Evolutionary conservation across 2,797 vertebrate species (phyloP).

Genomic region (Tokudaia muenninki): DNA sequence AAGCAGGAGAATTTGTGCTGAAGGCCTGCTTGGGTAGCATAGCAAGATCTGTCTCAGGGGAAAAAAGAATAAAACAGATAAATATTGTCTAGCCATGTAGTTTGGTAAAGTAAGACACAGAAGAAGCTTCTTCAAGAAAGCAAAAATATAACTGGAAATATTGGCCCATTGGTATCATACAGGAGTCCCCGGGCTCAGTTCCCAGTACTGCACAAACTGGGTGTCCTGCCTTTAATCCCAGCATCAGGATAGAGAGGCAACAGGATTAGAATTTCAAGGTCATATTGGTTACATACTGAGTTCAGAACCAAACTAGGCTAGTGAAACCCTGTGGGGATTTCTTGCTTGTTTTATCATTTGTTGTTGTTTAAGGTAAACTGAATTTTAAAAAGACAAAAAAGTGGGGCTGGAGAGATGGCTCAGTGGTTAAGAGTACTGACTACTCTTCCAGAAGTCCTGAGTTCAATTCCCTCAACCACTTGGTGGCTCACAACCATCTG

Average conservation of each 20-base stretch:
- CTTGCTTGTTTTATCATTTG: neutral
- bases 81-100: constrained; percentile 32
- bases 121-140: constrained; percentile 35
- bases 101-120: constrained; percentile 25
- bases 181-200: neutral
- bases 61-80: constrained; percentile 28
- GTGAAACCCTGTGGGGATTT: neutral
- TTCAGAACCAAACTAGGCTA: neutral
- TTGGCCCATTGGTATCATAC: neutral
- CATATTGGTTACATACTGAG: neutral
- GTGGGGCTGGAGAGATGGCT: too few relatives aligned
- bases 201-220: neutral
- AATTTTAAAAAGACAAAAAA: neutral
- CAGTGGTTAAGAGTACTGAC: too few relatives aligned
- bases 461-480: too few relatives aligned
- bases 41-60: neutral
- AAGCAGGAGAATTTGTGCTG: neutral
- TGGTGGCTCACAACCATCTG: too few relatives aligned
- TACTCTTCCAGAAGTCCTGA: too few relatives aligned
- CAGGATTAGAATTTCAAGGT: neutral
- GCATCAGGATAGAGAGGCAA: neutral
- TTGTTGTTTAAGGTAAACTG: neutral
- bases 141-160: neutral
- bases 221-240: neutral
- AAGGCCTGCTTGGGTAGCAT: neutral